Conservation (phyloP, 2,113 vertebrate genomes). For the Triplophysa tibetana region DNA sequence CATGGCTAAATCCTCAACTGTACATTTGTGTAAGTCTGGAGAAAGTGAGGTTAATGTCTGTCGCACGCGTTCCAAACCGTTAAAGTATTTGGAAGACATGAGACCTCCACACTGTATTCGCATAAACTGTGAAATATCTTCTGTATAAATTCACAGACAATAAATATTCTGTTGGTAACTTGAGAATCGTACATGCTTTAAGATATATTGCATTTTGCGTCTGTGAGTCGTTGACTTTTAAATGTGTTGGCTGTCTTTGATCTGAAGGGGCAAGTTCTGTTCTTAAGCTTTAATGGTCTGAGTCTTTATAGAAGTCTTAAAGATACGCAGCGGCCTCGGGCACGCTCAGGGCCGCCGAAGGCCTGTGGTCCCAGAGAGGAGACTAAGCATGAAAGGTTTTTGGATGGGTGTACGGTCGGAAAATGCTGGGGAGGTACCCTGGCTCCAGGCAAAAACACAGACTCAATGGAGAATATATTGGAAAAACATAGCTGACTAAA, state of each 20-base stretch:
- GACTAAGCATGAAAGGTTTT: background rate
- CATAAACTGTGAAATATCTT: conserved; percentile 37
- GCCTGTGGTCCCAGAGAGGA: conserved; percentile 10
- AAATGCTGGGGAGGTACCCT: conserved; percentile 12
- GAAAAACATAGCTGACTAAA: conserved; percentile 18
- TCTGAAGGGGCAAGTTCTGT: conserved; percentile 11
- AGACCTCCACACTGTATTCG: conserved; percentile 8
- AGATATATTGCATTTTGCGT: conserved; percentile 3
- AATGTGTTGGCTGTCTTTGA: conserved; percentile 26
- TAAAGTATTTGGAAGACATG: conserved; percentile 7
- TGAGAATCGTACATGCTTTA: background rate
- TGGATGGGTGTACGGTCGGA: background rate
- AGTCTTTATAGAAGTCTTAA: conserved; percentile 21
- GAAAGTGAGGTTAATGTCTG: background rate
- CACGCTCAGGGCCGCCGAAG: background rate
- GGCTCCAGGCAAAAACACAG: conserved; percentile 35
- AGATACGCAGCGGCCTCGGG: conserved; percentile 6
- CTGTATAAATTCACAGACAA: conserved; percentile 20
- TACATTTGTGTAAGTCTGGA: background rate
- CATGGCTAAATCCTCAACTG: conserved; percentile 11
- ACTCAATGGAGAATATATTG: conserved; percentile 28
- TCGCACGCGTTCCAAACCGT: conserved; percentile 2
- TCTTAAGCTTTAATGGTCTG: conserved; percentile 26
- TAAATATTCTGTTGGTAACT: conserved; percentile 37
- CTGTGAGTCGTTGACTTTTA: conserved; percentile 31